Conservation (phyloP, 2,113 vertebrate genomes). For the Hydrochoerus hydrochaeris region DNA sequence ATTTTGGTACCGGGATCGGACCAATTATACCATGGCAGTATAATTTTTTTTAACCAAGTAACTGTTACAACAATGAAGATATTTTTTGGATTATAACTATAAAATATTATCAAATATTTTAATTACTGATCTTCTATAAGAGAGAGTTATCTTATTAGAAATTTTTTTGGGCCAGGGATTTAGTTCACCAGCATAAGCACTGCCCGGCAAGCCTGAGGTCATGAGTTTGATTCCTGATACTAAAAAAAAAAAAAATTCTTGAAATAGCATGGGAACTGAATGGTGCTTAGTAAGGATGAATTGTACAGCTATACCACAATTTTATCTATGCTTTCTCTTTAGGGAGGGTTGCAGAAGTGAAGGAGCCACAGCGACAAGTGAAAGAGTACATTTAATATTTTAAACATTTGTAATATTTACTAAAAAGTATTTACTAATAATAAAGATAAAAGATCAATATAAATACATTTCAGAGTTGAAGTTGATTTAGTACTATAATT, state of each 20-base stretch:
- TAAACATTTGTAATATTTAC: neutral
- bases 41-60: neutral
- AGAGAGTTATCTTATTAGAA: neutral
- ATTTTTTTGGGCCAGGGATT: neutral
- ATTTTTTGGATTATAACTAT: neutral
- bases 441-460: slow-evolving; percentile 21
- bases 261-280: neutral
- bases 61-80: neutral
- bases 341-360: neutral
- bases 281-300: neutral
- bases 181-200: too few relatives aligned
- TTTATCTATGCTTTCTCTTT: slow-evolving; percentile 14
- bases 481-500: slow-evolving; percentile 34
- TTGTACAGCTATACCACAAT: neutral
- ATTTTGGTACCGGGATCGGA: too few relatives aligned
- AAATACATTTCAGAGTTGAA: neutral
- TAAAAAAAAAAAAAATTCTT: neutral
- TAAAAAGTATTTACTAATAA: neutral
- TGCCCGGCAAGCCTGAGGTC: too few relatives aligned
- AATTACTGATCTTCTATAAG: neutral
- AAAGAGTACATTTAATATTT: neutral
- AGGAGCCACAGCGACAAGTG: neutral
- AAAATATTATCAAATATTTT: slow-evolving; percentile 18
- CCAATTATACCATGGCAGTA: too few relatives aligned
- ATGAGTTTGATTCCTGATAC: too few relatives aligned